Conservation (phyloP, 2,113 vertebrate species). For the Cebidichthys violaceus region DNA sequence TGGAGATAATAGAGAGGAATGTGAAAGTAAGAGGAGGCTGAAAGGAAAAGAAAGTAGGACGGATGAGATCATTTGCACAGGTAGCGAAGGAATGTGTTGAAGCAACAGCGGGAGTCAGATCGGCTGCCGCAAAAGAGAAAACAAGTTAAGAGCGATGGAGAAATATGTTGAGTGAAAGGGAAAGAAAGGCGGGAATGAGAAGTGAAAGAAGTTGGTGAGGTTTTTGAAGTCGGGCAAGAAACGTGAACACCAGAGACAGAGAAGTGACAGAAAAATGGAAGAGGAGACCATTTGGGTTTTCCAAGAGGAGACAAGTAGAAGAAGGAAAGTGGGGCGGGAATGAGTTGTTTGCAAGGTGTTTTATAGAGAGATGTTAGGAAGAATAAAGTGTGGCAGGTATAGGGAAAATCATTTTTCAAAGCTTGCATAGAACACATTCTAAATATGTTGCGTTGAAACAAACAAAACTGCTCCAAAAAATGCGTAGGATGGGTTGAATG, state of each 20-base stretch:
- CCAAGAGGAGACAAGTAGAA: not conserved
- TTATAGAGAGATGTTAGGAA: constrained; percentile 14
- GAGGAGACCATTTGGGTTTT: constrained; percentile 8
- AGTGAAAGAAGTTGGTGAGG: not conserved
- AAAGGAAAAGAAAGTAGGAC: constrained; percentile 47
- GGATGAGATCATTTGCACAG: constrained; percentile 54
- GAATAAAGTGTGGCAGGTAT: not conserved
- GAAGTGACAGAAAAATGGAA: not conserved
- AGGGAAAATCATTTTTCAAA: not conserved
- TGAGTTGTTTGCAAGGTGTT: constrained; percentile 5
- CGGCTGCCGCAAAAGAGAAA: not conserved
- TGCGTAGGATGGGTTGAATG: not conserved
- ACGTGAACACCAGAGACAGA: constrained; percentile 5
- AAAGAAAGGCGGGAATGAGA: not conserved
- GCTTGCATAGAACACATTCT: not conserved
- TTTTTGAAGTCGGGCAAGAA: constrained; percentile 24
- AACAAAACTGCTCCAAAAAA: not conserved
- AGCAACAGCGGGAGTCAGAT: constrained; percentile 4
- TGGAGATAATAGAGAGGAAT: constrained; percentile 37
- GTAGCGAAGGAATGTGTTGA: constrained; percentile 32
- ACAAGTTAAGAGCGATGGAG: not conserved
- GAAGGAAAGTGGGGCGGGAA: constrained; percentile 14
- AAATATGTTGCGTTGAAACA: not conserved
- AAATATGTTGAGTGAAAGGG: constrained; percentile 6
- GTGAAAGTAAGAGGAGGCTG: constrained; percentile 28